Evolutionary conservation across 2,888 invertebrate species (phyloP).

Genomic region (Tinea semifulvella): DNA sequence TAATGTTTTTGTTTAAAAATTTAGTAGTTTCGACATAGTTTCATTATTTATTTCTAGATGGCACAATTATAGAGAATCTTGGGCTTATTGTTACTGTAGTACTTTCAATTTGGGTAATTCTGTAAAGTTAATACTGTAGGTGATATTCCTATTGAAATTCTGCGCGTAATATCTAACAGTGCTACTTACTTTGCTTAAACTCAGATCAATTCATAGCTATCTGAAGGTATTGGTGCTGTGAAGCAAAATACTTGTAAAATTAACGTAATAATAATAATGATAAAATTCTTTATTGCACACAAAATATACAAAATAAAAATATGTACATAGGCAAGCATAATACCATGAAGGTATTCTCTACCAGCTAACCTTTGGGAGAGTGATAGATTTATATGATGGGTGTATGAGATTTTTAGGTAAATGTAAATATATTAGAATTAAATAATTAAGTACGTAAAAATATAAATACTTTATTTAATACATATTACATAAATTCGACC

Average conservation of each 20-base stretch:
- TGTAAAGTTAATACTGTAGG: not conserved
- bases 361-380: no score
- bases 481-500: no score
- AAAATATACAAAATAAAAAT: no score
- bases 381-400: no score
- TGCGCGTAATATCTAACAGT: not conserved
- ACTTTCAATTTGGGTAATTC: slow-evolving; percentile 13
- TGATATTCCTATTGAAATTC: not conserved
- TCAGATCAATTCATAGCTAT: not conserved
- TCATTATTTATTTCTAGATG: slow-evolving; percentile 7
- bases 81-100: slow-evolving; percentile 12
- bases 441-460: no score
- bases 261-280: no score
- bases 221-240: not conserved
- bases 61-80: slow-evolving; percentile 14
- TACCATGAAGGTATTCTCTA: no score
- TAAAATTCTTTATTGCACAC: no score
- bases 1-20: not conserved
- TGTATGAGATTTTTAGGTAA: no score
- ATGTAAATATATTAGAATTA: no score
- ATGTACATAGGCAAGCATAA: no score
- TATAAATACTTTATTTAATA: no score
- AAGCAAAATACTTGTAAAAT: not conserved
- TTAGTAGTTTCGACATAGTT: not conserved
- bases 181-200: not conserved